These are phyloP conservation scores for Muscidifurax raptorellus DNA, from an alignment of 1,140 invertebrate species.

Conservation along the genomic window DNA sequence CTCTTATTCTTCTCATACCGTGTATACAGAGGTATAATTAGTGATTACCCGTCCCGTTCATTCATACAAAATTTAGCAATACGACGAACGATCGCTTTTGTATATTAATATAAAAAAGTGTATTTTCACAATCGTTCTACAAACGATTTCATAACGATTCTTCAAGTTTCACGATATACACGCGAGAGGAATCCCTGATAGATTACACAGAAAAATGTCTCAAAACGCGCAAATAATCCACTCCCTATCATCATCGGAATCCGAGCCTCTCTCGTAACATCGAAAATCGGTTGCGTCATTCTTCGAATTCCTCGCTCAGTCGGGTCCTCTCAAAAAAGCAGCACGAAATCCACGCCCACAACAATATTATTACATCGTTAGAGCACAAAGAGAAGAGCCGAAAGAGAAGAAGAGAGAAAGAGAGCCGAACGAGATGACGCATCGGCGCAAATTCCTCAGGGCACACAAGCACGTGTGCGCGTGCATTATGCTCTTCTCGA, in stretches of 20 bases:
- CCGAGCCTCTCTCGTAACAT: not conserved
- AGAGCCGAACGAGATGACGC: constrained; percentile 15
- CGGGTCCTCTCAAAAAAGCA: not conserved
- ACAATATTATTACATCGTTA: constrained; percentile 10
- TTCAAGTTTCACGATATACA: too few relatives aligned
- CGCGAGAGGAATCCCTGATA: too few relatives aligned
- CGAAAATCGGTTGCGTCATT: constrained; percentile 38
- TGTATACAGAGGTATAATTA: too few relatives aligned
- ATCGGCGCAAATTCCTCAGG: constrained; percentile 30
- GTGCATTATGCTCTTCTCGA: not conserved
- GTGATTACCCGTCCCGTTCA: too few relatives aligned
- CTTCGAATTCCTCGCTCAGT: constrained; percentile 5
- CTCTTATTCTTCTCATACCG: too few relatives aligned
- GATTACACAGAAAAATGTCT: too few relatives aligned
- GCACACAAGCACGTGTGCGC: not conserved
- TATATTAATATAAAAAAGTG: too few relatives aligned
- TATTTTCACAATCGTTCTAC: too few relatives aligned
- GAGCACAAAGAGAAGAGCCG: not conserved
- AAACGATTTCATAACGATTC: too few relatives aligned
- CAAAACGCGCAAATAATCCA: not conserved
- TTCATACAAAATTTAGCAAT: too few relatives aligned
- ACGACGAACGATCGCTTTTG: too few relatives aligned
- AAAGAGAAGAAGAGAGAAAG: not conserved
- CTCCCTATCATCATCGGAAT: too few relatives aligned
- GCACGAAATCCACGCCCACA: constrained; percentile 15